Base-by-base conservation (phyloP, 1,140 invertebrate species). In the Hypsibius dujardini region DNA sequence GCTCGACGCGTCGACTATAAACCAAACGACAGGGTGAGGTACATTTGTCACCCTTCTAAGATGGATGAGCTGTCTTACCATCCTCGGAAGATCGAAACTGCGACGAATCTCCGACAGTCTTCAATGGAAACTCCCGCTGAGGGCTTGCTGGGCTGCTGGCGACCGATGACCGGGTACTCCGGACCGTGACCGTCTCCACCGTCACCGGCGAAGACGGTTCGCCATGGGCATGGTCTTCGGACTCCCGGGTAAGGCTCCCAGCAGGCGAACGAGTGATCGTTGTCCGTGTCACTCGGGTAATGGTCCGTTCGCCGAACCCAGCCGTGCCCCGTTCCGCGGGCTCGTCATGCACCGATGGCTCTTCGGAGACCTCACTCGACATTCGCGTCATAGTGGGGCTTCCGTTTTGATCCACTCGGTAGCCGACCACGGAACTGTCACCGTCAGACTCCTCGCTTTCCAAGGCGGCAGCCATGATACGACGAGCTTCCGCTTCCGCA, bases 141-240 rank as follows among this genome's bases (percentile, higher is more conserved):
- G 7, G 7, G 62, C 62, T 56, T 7, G 50, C 62, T 42, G 62
- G 62, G 62, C 7, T 67, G 42, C 42, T 67, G 42, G 62, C 62
- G 12, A 67, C 62, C 12, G 62, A 67, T 42, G 62, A 67, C 62
- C 62, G 62, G 45, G 62, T 67, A 42, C 62, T 67, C 42, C 62
- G 62, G 7, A 67, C 45, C 12, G 62, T 67, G 3, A 67, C 62
- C 42, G 3, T 3, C 42, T 67, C 62, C n/a, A n/a, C n/a, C 62
- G 42, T 42, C 7, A 67, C 62, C 62, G 12, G 62, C 42, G 62
- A n/a, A 56, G 7, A 7, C n/a, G 7, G 7, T 56, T 56, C n/a
- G 50, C 50, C n/a, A n/a, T n/a, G n/a, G n/a, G n/a, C n/a, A n/a
- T n/a, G 50, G 7, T 56, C 50, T n/a, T 56, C 50, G 7, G 50